Evolutionary conservation across 2,888 invertebrate species (phyloP).

Genomic region (Phragmatobia fuliginosa): DNA sequence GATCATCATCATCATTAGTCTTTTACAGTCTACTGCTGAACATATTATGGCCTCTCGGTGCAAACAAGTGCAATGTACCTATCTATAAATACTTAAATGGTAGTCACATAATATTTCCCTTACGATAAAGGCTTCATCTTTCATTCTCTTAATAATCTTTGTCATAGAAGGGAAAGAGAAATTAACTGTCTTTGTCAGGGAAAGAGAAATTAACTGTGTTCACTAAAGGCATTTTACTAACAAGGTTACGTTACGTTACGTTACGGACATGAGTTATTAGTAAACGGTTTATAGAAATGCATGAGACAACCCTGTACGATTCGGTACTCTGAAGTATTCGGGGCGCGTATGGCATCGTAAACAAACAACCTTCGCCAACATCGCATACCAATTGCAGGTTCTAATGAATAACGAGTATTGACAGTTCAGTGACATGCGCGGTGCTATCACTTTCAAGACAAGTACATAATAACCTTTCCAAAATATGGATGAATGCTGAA

Average conservation of each 20-base stretch:
- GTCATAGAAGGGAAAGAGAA: not conserved
- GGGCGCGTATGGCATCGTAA: constrained; percentile 70
- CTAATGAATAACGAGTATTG: constrained; percentile 54
- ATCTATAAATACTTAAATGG: not conserved
- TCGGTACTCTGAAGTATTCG: constrained; percentile 63
- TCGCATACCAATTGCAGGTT: constrained; percentile 58
- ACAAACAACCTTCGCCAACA: constrained; percentile 76
- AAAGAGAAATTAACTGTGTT: not conserved
- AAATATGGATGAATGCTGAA: not conserved
- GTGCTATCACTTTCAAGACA: not conserved
- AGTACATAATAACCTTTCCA: not conserved
- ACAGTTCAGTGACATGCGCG: constrained; percentile 42
- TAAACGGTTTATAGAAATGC: not conserved
- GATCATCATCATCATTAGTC: too few relatives aligned
- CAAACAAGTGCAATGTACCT: not conserved
- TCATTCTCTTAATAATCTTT: too few relatives aligned
- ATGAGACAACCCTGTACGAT: not conserved
- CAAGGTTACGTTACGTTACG: too few relatives aligned
- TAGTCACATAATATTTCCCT: not conserved
- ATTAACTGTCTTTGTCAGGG: not conserved
- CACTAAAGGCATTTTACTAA: too few relatives aligned
- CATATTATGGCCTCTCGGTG: too few relatives aligned
- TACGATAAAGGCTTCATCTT: not conserved
- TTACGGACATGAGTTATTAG: not conserved
- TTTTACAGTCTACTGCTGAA: too few relatives aligned